phyloP scores from a whole-genome alignment of 2,888 invertebrate genomes.

The Ormia ochracea region DNA sequence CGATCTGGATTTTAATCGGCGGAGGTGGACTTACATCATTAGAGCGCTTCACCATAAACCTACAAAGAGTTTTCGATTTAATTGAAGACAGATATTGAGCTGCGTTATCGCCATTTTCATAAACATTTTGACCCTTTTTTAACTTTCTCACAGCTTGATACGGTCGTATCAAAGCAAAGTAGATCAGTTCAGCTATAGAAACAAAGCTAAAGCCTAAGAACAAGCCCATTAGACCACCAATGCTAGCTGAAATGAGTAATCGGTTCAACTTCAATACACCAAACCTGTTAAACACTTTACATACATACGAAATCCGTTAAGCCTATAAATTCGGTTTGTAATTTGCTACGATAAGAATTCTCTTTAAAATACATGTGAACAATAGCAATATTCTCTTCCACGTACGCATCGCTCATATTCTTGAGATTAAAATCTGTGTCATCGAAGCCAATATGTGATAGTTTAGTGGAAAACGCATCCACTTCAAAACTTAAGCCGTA shows the following conservation, averaged over 20 bases:
- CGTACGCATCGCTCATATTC: not conserved
- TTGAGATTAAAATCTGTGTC: not conserved
- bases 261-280: too few species aligned
- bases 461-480: slow-evolving; percentile 77
- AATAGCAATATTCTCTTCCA: slow-evolving; percentile 80
- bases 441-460: not conserved
- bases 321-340: slow-evolving; percentile 82
- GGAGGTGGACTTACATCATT: not conserved
- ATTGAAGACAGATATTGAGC: not conserved
- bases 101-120: not conserved
- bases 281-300: not conserved
- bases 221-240: slow-evolving; percentile 79
- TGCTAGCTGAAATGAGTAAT: not conserved
- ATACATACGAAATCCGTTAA: not conserved
- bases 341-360: slow-evolving; percentile 83
- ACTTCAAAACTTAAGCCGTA: slow-evolving; percentile 83
- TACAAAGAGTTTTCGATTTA: not conserved
- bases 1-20: not conserved
- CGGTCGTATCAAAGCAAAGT: not conserved
- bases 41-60: not conserved
- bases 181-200: slow-evolving; percentile 79
- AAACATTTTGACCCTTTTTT: not conserved
- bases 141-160: not conserved
- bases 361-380: slow-evolving; percentile 85
- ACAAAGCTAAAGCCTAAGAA: slow-evolving; percentile 90